These are phyloP conservation scores for Cinclus mexicanus DNA, from an alignment of 2,113 vertebrate species.

Conservation along the genomic window DNA sequence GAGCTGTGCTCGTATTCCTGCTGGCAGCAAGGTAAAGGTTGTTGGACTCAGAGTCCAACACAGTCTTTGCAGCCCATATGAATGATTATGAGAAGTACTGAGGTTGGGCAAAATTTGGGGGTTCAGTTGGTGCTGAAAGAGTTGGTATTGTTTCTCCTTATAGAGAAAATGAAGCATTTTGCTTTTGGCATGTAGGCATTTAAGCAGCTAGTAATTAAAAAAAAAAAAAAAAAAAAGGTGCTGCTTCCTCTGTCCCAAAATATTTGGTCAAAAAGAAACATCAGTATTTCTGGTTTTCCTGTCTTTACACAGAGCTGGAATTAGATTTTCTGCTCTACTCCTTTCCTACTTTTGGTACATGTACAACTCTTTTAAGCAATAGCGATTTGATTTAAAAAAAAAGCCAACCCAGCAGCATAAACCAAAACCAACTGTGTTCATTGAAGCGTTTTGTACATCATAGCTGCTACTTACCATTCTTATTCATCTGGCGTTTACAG, in stretches of 20 bases:
- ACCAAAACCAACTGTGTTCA: not conserved
- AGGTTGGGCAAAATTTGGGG: not conserved
- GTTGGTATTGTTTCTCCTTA: not conserved
- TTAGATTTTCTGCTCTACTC: not conserved
- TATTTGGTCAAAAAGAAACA: not conserved
- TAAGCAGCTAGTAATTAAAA: not conserved
- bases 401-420: not conserved
- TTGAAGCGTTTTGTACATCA: not conserved
- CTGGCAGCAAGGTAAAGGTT: not conserved
- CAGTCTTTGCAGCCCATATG: not conserved
- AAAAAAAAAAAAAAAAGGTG: not conserved
- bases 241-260: fast-evolving
- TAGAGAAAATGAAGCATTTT: not conserved
- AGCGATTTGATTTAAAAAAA: not conserved
- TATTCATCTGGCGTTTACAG: slow-evolving; percentile 12
- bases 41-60: not conserved
- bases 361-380: not conserved
- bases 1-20: not conserved
- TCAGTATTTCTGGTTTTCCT: not conserved
- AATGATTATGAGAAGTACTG: not conserved
- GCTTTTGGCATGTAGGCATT: not conserved
- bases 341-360: not conserved
- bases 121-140: not conserved
- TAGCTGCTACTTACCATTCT: slow-evolving; percentile 15
- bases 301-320: not conserved